phyloP scores from a whole-genome alignment of 2,888 invertebrate genomes.

The Ochropleura leucogaster region DNA sequence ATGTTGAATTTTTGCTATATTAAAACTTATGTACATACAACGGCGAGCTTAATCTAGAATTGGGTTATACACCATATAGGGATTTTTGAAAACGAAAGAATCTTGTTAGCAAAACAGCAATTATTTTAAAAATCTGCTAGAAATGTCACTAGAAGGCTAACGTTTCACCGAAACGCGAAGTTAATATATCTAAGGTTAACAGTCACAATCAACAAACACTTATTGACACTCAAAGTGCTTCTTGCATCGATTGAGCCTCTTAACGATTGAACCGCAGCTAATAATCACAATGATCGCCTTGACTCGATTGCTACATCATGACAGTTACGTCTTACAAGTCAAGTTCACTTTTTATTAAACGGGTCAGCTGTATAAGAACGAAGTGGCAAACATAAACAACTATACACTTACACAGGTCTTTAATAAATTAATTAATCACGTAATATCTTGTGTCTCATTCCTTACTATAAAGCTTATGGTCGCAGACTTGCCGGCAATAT shows the following conservation, averaged over 20 bases:
- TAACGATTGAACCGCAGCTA: slow-evolving; percentile 20
- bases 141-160: neutral
- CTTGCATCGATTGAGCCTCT: slow-evolving; percentile 19
- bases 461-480: neutral
- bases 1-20: no score
- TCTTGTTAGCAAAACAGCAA: neutral
- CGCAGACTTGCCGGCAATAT: no score
- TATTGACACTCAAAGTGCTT: slow-evolving; percentile 26
- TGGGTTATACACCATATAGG: no score
- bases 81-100: no score
- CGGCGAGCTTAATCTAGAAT: no score
- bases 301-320: slow-evolving; percentile 48
- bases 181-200: slow-evolving; percentile 1
- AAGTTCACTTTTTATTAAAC: slow-evolving; percentile 49
- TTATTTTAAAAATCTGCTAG: neutral
- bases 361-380: neutral
- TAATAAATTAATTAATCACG: neutral
- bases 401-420: slow-evolving; percentile 11
- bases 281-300: slow-evolving; percentile 41
- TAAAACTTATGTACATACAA: no score
- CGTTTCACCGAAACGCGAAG: neutral
- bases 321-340: slow-evolving; percentile 28
- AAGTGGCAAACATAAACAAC: slow-evolving; percentile 26
- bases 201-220: slow-evolving; percentile 10
- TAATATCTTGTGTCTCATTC: neutral